Conservation (phyloP, 2,797 vertebrate species). For the Falco columbarius region DNA sequence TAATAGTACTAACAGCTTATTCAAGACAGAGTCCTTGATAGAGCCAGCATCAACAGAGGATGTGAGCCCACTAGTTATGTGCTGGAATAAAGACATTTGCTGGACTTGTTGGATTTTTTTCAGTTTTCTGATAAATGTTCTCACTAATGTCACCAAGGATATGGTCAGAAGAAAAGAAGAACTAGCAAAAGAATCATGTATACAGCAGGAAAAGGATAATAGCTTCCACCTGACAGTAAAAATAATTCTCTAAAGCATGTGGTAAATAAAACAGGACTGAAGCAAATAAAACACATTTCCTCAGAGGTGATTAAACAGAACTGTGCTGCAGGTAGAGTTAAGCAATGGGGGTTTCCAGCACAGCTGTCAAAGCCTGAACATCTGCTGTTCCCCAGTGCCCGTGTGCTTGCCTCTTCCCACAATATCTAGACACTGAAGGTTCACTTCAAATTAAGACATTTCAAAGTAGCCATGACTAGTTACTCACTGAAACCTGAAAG, state of each 20-base stretch:
- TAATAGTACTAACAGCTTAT: background rate
- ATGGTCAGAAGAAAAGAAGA: background rate
- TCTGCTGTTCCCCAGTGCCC: background rate
- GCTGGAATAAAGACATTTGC: background rate
- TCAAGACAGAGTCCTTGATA: background rate
- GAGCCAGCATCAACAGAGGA: background rate
- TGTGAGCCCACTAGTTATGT: background rate
- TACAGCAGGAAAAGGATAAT: background rate
- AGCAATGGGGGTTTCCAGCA: background rate
- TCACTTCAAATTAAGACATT: background rate
- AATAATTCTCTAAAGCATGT: background rate
- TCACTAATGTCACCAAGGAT: background rate
- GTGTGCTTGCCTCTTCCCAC: rapidly evolving
- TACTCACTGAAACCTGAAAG: background rate
- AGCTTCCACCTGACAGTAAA: background rate
- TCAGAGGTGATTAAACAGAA: background rate
- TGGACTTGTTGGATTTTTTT: background rate
- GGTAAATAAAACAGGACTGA: background rate
- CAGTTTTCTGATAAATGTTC: background rate
- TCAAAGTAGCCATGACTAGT: background rate
- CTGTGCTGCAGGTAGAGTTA: background rate
- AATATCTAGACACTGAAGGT: background rate
- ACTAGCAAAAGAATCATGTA: background rate
- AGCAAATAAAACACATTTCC: background rate
- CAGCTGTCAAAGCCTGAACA: background rate